These are phyloP conservation scores for Nemapogon koenigi DNA, from an alignment of 2,888 invertebrate genomes.

Conservation along the genomic window DNA sequence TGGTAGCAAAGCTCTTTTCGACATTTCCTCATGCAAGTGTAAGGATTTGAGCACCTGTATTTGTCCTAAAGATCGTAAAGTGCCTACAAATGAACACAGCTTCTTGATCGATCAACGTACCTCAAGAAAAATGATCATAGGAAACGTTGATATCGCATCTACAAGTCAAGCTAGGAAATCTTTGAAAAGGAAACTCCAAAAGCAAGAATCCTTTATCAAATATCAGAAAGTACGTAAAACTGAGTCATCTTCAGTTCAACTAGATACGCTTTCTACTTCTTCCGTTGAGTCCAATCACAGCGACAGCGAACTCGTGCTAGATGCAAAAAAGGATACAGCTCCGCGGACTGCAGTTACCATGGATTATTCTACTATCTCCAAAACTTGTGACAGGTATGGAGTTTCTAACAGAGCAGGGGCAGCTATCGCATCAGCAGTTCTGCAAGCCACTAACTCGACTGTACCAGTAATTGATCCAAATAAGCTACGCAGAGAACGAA, in stretches of 20 bases:
- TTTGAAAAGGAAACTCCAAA: constrained; percentile 8
- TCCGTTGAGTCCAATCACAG: not conserved
- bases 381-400: constrained; percentile 13
- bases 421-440: constrained; percentile 14
- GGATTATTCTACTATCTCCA: constrained; percentile 11
- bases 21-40: constrained; percentile 13
- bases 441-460: constrained; percentile 8
- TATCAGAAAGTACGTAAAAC: not conserved
- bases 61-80: constrained; percentile 11
- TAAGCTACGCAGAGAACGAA: constrained; percentile 9
- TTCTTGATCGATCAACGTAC: constrained; percentile 12
- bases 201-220: not conserved
- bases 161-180: constrained; percentile 8
- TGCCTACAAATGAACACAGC: constrained; percentile 10
- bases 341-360: not conserved
- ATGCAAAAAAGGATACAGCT: not conserved
- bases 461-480: constrained; percentile 11
- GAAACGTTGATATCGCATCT: constrained; percentile 4
- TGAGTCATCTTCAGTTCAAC: not conserved
- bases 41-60: constrained; percentile 9
- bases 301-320: not conserved
- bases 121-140: constrained; percentile 12
- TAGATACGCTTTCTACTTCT: not conserved
- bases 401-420: constrained; percentile 14
- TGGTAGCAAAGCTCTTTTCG: constrained; percentile 7